Conservation (phyloP, 2,113 vertebrate genomes). For the Notarius quadriscutis region DNA sequence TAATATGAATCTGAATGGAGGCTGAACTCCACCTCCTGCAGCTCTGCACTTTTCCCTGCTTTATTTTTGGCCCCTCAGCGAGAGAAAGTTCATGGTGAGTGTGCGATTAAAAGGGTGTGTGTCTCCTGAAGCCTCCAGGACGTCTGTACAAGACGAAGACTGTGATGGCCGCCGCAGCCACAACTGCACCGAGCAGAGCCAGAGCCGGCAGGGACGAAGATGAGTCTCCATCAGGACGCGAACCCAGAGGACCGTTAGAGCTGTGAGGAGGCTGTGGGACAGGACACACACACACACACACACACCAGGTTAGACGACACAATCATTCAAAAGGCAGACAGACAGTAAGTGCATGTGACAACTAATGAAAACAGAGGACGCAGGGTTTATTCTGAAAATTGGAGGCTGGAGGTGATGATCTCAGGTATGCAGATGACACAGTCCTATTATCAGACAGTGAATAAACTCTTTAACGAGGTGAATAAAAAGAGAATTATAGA, state of each 20-base stretch:
- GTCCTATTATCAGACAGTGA: too few relatives aligned
- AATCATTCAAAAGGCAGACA: not conserved
- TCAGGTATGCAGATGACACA: too few relatives aligned
- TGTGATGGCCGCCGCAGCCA: slow-evolving; percentile 38
- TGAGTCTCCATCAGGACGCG: slow-evolving; percentile 48
- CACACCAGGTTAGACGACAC: not conserved
- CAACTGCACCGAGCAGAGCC: not conserved
- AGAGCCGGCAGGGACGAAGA: slow-evolving; percentile 50
- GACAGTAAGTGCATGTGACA: too few relatives aligned
- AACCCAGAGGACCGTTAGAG: slow-evolving; percentile 59
- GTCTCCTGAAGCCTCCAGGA: slow-evolving; percentile 25
- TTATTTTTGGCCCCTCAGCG: slow-evolving; percentile 61
- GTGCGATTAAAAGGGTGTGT: slow-evolving; percentile 54
- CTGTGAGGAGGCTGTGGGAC: slow-evolving; percentile 55
- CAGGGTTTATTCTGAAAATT: not conserved
- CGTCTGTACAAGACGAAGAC: slow-evolving; percentile 57
- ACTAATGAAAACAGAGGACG: not conserved
- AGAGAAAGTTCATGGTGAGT: slow-evolving; percentile 41
- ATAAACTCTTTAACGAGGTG: too few relatives aligned
- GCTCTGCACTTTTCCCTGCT: slow-evolving; percentile 27
- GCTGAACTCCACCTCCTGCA: not conserved
- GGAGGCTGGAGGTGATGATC: too few relatives aligned
- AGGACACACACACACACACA: slow-evolving; percentile 9
- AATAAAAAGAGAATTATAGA: too few relatives aligned
- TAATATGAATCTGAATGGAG: not conserved